These are phyloP conservation scores for Podiceps cristatus DNA, from an alignment of 2,113 vertebrate species.

Conservation along the genomic window DNA sequence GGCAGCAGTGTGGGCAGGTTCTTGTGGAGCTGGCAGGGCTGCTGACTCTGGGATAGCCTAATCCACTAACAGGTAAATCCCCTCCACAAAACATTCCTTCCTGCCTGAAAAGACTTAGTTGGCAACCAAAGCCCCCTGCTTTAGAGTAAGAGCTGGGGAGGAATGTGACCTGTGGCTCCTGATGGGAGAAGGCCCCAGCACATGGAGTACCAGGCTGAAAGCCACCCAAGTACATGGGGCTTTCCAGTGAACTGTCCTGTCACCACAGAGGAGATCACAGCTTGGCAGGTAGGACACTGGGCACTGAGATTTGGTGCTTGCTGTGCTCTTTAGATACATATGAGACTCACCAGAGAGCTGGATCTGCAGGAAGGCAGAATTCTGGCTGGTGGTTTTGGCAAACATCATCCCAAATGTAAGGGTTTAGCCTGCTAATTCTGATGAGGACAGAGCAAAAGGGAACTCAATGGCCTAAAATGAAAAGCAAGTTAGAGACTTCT, in stretches of 20 bases:
- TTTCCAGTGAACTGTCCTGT: neutral
- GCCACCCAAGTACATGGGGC: neutral
- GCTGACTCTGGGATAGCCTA: constrained; percentile 18
- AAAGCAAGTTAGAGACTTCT: neutral
- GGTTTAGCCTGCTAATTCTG: neutral
- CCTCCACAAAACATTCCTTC: constrained; percentile 58
- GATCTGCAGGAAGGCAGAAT: neutral
- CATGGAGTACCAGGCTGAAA: neutral
- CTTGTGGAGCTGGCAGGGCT: neutral
- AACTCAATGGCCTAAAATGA: neutral
- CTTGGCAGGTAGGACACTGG: neutral
- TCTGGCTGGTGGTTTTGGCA: neutral
- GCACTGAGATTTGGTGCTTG: neutral
- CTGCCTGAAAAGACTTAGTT: constrained; percentile 42
- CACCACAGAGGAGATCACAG: fast-evolving
- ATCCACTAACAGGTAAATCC: constrained; percentile 58
- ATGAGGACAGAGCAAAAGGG: neutral
- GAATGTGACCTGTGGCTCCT: constrained; percentile 36
- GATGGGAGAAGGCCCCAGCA: neutral
- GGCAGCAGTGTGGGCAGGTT: neutral
- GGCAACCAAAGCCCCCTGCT: constrained; percentile 17
- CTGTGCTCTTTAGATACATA: neutral
- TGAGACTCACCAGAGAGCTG: neutral
- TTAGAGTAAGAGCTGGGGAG: constrained; percentile 29
- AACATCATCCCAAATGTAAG: neutral